phyloP scores from a whole-genome alignment of 2,113 vertebrate species.

The Varanus salvator region DNA sequence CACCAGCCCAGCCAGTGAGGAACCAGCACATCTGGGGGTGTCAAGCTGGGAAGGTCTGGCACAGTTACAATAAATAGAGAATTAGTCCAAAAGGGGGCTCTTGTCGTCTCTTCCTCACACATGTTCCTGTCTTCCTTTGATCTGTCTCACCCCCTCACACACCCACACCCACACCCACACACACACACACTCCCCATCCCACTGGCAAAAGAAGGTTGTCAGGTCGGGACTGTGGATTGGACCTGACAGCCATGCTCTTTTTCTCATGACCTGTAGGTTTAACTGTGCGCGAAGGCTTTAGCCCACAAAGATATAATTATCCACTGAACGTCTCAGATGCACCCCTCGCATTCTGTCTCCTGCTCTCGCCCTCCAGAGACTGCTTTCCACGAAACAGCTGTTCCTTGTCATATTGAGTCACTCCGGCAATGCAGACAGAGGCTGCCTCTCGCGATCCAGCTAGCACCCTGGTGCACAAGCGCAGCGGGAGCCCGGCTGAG shows the following conservation, averaged over 20 bases:
- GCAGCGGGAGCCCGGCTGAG: background rate
- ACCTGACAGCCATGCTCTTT: constrained; percentile 85
- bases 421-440: background rate
- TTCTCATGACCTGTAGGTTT: constrained; percentile 72
- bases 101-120: background rate
- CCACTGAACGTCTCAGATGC: constrained; percentile 14
- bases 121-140: background rate
- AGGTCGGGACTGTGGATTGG: constrained; percentile 75
- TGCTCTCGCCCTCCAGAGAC: constrained; percentile 5
- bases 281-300: constrained; percentile 35
- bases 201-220: constrained; percentile 27
- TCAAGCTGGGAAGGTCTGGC: background rate
- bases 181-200: accelerated
- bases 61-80: no score
- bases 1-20: no score
- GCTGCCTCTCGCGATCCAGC: background rate
- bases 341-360: background rate
- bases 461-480: accelerated
- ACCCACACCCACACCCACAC: background rate
- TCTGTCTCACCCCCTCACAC: background rate
- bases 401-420: constrained; percentile 47
- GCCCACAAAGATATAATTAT: background rate
- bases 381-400: constrained; percentile 54
- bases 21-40: no score
- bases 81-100: background rate